Evolutionary conservation across 2,888 invertebrate species (phyloP).

Genomic region (Nesidiocoris tenuis): DNA sequence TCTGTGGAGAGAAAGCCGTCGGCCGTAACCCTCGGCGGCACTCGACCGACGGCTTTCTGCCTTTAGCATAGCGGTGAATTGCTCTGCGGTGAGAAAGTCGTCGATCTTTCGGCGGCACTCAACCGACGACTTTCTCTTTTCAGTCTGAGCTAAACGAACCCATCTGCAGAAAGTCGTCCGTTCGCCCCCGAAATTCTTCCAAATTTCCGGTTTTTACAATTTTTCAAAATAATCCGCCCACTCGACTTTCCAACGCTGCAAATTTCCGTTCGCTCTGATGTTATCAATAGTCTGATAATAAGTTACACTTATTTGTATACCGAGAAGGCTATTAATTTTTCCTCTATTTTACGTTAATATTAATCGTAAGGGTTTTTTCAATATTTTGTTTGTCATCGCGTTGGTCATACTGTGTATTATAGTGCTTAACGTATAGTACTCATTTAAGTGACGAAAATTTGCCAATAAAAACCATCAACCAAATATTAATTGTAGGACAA

Average conservation of each 20-base stretch:
- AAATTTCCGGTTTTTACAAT: not conserved
- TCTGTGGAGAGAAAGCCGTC: too few species aligned
- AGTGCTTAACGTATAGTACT: slow-evolving; percentile 32
- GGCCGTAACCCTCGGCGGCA: too few species aligned
- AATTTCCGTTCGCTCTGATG: not conserved
- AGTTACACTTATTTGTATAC: not conserved
- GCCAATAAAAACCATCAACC: slow-evolving; percentile 49
- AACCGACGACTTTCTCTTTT: too few species aligned
- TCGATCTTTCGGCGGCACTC: too few species aligned
- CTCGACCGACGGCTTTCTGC: too few species aligned
- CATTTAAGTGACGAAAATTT: slow-evolving; percentile 39
- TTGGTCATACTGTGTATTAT: slow-evolving; percentile 14
- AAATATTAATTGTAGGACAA: slow-evolving; percentile 48
- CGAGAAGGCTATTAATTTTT: slow-evolving; percentile 26
- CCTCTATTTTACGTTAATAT: slow-evolving; percentile 38
- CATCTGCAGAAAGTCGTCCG: too few species aligned
- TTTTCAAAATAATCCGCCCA: too few species aligned
- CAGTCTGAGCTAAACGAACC: too few species aligned
- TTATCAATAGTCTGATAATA: not conserved
- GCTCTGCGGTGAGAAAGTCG: too few species aligned
- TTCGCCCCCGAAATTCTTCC: too few species aligned
- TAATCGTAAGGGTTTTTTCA: not conserved
- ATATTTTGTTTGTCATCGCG: slow-evolving; percentile 13
- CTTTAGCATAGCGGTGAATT: too few species aligned
- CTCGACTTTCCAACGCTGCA: not conserved